Conservation (phyloP, 2,113 vertebrate species). For the Malaclemys terrapin region DNA sequence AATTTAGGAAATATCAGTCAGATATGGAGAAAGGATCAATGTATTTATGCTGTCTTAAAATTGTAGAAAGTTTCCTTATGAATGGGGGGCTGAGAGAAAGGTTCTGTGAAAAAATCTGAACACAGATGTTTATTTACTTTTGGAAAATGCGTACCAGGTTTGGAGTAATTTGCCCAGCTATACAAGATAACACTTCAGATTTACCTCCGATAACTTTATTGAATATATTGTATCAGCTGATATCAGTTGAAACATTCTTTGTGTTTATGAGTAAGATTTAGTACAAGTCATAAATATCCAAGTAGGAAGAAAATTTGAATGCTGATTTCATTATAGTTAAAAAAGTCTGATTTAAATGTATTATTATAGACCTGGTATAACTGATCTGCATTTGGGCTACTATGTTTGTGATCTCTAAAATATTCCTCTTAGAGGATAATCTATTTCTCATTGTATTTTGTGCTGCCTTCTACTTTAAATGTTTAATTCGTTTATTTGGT, state of each 20-base stretch:
- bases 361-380: not conserved
- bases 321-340: not conserved
- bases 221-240: not conserved
- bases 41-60: too few species aligned
- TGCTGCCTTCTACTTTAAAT: not conserved
- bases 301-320: not conserved
- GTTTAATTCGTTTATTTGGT: not conserved
- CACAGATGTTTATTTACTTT: not conserved
- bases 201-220: not conserved
- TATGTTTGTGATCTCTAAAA: not conserved
- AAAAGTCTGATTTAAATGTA: not conserved
- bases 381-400: not conserved
- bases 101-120: not conserved
- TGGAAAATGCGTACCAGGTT: too few species aligned
- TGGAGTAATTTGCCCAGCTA: not conserved
- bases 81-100: not conserved
- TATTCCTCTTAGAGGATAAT: not conserved
- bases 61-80: not conserved
- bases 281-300: not conserved
- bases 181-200: not conserved
- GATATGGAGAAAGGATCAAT: too few species aligned
- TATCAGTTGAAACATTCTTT: too few species aligned
- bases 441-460: not conserved
- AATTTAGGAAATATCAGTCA: too few species aligned
- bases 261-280: not conserved